Percentiles rank a stretch among this genome's conserved stretches.
These are phyloP conservation scores for Pteropus rufus DNA, from an alignment of 2,797 vertebrate genomes.

Conservation along the genomic window DNA sequence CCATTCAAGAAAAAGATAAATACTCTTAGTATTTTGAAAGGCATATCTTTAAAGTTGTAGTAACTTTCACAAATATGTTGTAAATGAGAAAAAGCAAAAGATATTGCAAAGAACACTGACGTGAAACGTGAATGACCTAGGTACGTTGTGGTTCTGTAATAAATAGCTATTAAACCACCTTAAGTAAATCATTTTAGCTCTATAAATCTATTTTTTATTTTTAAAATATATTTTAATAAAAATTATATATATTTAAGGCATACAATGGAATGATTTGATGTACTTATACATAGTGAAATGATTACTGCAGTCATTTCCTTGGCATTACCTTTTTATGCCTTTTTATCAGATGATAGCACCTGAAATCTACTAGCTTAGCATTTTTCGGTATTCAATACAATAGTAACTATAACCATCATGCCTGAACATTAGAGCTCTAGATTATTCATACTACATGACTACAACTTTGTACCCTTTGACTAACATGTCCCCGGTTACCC, in stretches of 20 bases:
- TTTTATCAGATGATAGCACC: not conserved
- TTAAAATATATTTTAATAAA: not conserved
- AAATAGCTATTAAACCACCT: not conserved
- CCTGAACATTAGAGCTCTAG: not conserved
- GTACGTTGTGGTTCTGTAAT: not conserved
- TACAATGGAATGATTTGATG: not conserved
- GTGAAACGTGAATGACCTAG: not conserved
- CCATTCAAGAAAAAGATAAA: not conserved
- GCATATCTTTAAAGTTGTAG: not conserved
- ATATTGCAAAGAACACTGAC: not conserved
- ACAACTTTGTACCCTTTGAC: not conserved
- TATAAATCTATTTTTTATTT: not conserved
- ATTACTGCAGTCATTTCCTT: not conserved
- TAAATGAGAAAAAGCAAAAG: not conserved
- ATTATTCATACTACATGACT: not conserved
- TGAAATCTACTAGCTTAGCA: not conserved
- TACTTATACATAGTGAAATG: not conserved
- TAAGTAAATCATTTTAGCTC: conserved; percentile 28
- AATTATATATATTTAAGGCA: not conserved
- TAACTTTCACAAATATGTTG: not conserved
- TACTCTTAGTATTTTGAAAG: not conserved
- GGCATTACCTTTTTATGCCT: not conserved
- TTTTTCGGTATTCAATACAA: not conserved
- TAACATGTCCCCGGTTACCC: not conserved
- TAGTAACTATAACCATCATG: not conserved